A percentile compares a stretch with the other conserved stretches of the same genome.
Conservation (phyloP, 2,888 invertebrate species). For the Lepidocyrtinus sp. region DNA sequence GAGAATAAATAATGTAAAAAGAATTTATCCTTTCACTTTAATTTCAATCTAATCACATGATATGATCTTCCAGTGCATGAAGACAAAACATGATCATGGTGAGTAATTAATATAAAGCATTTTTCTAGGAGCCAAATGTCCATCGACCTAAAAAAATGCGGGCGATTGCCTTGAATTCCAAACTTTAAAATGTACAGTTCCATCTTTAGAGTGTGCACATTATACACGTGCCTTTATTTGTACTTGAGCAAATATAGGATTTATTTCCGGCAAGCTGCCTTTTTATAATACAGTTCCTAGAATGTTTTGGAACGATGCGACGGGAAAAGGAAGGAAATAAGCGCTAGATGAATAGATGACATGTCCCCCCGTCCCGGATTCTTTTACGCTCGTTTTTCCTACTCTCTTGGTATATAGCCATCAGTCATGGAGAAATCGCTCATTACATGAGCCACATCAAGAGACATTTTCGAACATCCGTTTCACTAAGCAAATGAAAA, state of each 20-base stretch:
- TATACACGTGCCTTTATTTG: constrained; percentile 32
- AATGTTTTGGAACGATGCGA: neutral
- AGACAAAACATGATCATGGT: too few species aligned
- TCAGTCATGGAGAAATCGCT: constrained; percentile 45
- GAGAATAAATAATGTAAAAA: too few species aligned
- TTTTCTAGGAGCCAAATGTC: neutral
- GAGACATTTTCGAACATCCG: too few species aligned
- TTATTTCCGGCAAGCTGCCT: neutral
- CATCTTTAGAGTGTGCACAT: neutral
- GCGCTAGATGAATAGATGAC: neutral
- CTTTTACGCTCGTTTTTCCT: neutral
- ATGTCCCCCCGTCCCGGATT: constrained; percentile 39
- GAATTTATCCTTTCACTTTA: too few species aligned
- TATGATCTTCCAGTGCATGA: too few species aligned
- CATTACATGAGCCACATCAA: constrained; percentile 10
- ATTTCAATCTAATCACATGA: too few species aligned
- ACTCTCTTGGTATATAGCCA: neutral
- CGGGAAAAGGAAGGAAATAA: constrained; percentile 16
- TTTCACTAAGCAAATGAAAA: too few species aligned
- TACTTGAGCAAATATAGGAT: constrained; percentile 33
- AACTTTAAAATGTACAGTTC: neutral
- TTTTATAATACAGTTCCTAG: constrained; percentile 8
- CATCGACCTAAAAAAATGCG: neutral
- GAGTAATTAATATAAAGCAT: too few species aligned
- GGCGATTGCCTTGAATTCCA: neutral